A percentile compares a stretch with the other conserved stretches of the same genome.
phyloP scores from a whole-genome alignment of 1,140 invertebrate species.

The Drosophila punjabiensis region DNA sequence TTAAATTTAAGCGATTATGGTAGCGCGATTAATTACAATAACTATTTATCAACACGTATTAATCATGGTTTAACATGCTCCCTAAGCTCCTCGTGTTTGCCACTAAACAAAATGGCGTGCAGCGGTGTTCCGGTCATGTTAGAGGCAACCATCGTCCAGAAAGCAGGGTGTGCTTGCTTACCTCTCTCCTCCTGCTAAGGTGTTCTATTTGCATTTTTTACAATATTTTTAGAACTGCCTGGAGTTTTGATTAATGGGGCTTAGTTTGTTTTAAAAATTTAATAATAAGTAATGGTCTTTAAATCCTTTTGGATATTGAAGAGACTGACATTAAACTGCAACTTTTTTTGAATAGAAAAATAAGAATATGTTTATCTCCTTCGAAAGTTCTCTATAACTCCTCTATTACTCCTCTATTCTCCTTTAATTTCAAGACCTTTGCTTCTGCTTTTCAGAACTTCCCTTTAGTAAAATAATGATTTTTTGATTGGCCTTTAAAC shows the following conservation, averaged over 20 bases:
- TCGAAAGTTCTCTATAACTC: too few species aligned
- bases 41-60: conserved; percentile 82
- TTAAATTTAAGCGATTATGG: conserved; percentile 68
- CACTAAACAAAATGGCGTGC: conserved; percentile 73
- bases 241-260: neutral
- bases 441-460: neutral
- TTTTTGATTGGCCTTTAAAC: conserved; percentile 8
- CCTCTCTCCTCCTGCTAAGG: neutral
- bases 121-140: conserved; percentile 61
- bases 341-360: neutral
- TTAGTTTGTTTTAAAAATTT: too few species aligned
- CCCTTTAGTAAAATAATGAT: neutral
- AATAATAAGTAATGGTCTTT: too few species aligned
- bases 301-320: neutral
- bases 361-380: neutral
- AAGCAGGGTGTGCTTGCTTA: neutral
- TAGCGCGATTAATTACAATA: conserved; percentile 78
- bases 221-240: conserved; percentile 3
- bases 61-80: conserved; percentile 76
- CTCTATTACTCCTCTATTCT: neutral
- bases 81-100: conserved; percentile 37
- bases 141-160: conserved; percentile 1
- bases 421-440: too few species aligned
- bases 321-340: neutral
- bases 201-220: conserved; percentile 16